Evolutionary conservation across 2,888 invertebrate genomes (phyloP).

Genomic region (Drosophila siamana): DNA sequence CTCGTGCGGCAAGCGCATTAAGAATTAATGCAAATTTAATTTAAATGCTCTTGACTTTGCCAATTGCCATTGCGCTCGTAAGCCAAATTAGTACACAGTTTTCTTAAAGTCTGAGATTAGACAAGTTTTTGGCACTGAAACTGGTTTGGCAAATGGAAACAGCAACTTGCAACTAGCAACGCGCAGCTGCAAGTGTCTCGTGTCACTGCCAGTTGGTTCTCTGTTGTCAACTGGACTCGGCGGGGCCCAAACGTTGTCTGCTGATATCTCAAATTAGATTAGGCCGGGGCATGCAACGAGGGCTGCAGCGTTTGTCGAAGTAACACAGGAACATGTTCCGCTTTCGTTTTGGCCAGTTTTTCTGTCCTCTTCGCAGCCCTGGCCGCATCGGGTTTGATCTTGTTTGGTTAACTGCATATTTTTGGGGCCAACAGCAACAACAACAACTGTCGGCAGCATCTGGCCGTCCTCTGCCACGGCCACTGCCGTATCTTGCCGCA

Average conservation of each 20-base stretch:
- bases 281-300: conserved; percentile 1
- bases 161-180: conserved; percentile 18
- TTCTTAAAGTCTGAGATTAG: background rate
- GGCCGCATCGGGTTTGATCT: conserved; percentile 8
- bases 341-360: background rate
- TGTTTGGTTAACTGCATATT: conserved; percentile 60
- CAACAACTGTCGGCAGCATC: conserved; percentile 30
- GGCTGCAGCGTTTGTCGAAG: background rate
- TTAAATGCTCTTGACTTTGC: background rate
- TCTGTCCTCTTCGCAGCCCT: conserved; percentile 14
- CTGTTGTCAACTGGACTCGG: conserved; percentile 2
- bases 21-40: conserved; percentile 44
- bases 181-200: background rate
- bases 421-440: conserved; percentile 30
- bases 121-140: background rate
- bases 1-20: conserved; percentile 41
- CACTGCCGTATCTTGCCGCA: conserved; percentile 31
- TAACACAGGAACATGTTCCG: no score
- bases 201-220: background rate
- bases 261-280: conserved; percentile 63
- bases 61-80: conserved; percentile 1
- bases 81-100: conserved; percentile 13
- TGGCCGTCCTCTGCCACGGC: conserved; percentile 33
- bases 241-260: conserved; percentile 50
- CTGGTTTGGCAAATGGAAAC: background rate